phyloP scores from a whole-genome alignment of 2,113 vertebrate species.

The Oryzias curvinotus region DNA sequence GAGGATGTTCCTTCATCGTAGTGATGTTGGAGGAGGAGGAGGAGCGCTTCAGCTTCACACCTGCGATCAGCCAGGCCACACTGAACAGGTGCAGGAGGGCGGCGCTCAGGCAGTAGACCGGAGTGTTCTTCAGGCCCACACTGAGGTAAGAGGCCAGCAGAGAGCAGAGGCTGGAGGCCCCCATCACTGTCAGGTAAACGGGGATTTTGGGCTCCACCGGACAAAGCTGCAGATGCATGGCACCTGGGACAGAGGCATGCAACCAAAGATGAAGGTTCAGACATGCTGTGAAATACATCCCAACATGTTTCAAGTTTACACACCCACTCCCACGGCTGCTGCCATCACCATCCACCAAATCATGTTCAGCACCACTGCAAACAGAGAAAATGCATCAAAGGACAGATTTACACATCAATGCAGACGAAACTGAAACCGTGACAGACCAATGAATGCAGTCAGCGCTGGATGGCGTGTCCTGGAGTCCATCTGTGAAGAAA shows the following conservation, averaged over 20 bases:
- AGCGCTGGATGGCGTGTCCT: background rate
- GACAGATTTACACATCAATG: background rate
- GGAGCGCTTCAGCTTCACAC: slow-evolving; percentile 26
- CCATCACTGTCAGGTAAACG: slow-evolving; percentile 63
- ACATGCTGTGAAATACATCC: too few species aligned
- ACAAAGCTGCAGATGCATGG: slow-evolving; percentile 30
- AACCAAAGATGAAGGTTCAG: background rate
- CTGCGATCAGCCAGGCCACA: slow-evolving; percentile 63
- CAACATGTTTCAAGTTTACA: slow-evolving; percentile 1
- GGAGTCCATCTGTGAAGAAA: background rate
- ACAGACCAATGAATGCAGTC: slow-evolving; percentile 41
- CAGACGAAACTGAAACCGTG: background rate
- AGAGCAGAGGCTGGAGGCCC: slow-evolving; percentile 33
- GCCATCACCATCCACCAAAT: slow-evolving; percentile 67
- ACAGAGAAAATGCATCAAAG: background rate
- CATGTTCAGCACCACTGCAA: slow-evolving; percentile 50
- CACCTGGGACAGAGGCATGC: slow-evolving; percentile 31
- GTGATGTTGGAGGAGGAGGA: background rate
- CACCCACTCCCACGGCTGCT: slow-evolving; percentile 60
- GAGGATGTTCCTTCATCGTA: background rate
- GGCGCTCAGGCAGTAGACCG: background rate
- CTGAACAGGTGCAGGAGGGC: slow-evolving; percentile 39
- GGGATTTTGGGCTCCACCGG: slow-evolving; percentile 54
- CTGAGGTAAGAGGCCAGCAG: slow-evolving; percentile 46
- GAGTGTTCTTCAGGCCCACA: background rate